Percentiles rank a stretch among this genome's conserved stretches.
Conservation (phyloP, 1,140 invertebrate genomes). For the Cyrtorhinus lividipennis region DNA sequence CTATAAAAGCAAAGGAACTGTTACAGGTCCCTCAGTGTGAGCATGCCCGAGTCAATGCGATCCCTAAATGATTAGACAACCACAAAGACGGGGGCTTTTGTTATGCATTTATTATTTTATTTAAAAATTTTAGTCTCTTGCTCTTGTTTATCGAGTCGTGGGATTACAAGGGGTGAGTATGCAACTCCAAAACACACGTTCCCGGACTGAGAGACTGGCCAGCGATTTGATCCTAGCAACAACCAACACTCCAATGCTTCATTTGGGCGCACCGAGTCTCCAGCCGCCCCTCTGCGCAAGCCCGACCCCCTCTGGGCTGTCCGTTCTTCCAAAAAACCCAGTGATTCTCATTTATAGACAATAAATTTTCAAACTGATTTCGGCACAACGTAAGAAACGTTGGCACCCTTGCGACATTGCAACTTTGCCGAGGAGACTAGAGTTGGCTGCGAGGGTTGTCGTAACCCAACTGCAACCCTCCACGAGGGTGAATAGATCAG, state of each 20-base stretch:
- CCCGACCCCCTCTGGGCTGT: background rate
- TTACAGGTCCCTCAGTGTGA: background rate
- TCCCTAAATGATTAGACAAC: background rate
- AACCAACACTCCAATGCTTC: background rate
- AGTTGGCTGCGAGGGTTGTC: no score
- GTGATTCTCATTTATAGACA: no score
- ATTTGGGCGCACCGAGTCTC: background rate
- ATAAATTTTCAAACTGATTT: no score
- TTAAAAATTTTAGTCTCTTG: no score
- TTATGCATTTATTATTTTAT: background rate
- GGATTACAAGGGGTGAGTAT: no score
- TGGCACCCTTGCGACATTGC: no score
- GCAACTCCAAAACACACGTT: background rate
- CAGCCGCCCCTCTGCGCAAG: background rate
- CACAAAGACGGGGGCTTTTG: background rate
- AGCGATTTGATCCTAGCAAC: background rate
- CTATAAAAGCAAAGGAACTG: background rate
- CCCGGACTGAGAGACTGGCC: background rate
- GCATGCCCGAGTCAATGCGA: background rate
- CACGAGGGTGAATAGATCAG: no score
- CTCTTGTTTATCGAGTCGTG: no score
- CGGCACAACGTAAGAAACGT: no score
- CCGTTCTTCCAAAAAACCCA: background rate
- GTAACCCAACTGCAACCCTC: no score
- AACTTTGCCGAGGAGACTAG: no score